Evolutionary conservation across 2,113 vertebrate species (phyloP).

Genomic region (Rattus rattus): DNA sequence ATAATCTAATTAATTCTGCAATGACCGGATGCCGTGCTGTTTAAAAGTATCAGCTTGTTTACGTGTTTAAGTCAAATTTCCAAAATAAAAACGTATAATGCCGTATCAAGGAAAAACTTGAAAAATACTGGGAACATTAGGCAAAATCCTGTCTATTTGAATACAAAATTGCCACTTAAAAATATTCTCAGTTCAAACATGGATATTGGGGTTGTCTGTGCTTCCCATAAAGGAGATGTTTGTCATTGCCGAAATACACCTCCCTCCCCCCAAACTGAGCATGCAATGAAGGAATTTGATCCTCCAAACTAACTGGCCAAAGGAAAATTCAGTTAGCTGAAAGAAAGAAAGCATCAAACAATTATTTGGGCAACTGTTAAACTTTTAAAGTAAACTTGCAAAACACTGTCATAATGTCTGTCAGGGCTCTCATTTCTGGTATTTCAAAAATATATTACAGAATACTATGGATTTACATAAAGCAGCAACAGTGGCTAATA

Average conservation of each 20-base stretch:
- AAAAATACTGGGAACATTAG: background rate
- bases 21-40: background rate
- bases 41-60: slow-evolving; percentile 14
- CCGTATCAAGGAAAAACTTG: background rate
- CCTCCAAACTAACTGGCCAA: background rate
- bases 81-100: slow-evolving; percentile 44
- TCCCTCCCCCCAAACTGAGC: background rate
- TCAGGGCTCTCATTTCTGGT: background rate
- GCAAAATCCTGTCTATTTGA: background rate
- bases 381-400: background rate
- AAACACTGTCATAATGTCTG: background rate
- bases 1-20: background rate
- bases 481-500: background rate
- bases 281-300: background rate
- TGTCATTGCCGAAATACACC: background rate
- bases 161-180: background rate
- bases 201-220: background rate
- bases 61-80: background rate
- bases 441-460: slow-evolving; percentile 27
- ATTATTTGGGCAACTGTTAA: background rate
- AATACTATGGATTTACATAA: background rate
- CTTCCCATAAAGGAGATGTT: background rate
- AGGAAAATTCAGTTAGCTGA: background rate
- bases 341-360: background rate
- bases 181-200: background rate